Conservation (phyloP, 2,113 vertebrate species). For the Labeo rohita region DNA sequence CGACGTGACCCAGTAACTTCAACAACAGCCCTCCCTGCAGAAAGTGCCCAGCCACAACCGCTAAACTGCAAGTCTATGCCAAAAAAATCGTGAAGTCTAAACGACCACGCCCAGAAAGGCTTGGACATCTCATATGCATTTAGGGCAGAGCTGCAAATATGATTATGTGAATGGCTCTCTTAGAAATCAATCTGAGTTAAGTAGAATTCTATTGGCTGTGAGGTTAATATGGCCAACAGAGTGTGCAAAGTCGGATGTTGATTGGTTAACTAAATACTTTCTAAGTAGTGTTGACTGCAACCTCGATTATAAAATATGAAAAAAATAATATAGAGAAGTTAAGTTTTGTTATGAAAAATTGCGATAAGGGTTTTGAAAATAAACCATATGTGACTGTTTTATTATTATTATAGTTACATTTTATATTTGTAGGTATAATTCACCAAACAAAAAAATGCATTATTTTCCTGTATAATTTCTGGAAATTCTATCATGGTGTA, state of each 20-base stretch:
- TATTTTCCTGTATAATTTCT: neutral
- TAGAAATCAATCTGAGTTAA: neutral
- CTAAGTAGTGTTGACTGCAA: neutral
- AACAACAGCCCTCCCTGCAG: conserved; percentile 6
- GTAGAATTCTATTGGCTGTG: neutral
- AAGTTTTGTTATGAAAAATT: neutral
- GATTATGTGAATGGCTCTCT: neutral
- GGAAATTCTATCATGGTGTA: neutral
- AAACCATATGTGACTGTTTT: neutral
- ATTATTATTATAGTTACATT: neutral
- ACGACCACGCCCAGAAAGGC: conserved; percentile 33
- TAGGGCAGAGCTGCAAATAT: neutral
- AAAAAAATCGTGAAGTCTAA: neutral
- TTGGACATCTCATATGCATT: neutral
- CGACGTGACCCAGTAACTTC: neutral
- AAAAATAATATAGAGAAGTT: too few relatives aligned
- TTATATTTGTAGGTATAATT: neutral
- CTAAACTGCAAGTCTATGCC: neutral
- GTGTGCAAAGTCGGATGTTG: neutral
- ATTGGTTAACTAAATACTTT: neutral
- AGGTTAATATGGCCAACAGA: neutral
- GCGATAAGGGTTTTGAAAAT: neutral
- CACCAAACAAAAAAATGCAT: neutral
- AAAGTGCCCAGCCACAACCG: neutral
- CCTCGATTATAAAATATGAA: too few relatives aligned